These are phyloP conservation scores for Augochlorella aurata DNA, from an alignment of 2,888 invertebrate genomes.

Conservation along the genomic window DNA sequence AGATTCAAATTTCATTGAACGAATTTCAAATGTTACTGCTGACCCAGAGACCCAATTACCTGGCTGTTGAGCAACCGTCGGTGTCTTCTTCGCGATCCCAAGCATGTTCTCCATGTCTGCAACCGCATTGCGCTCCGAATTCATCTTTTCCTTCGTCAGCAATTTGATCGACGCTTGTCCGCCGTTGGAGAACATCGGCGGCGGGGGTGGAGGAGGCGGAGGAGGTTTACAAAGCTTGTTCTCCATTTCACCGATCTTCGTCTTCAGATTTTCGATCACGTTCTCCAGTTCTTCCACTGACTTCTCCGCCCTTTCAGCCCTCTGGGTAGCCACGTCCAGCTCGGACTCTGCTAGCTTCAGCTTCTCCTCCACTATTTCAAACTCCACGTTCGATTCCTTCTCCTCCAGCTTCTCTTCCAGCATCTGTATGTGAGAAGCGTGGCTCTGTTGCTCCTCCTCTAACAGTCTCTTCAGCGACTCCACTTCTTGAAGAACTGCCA, in stretches of 20 bases:
- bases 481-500: conserved; percentile 84
- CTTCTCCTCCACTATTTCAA: conserved; percentile 88
- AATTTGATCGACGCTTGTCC: conserved; percentile 77
- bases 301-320: conserved; percentile 85
- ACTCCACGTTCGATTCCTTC: conserved; percentile 86
- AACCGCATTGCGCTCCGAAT: conserved; percentile 76
- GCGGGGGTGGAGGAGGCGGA: conserved; percentile 82
- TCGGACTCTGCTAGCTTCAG: conserved; percentile 88
- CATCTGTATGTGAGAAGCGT: conserved; percentile 84
- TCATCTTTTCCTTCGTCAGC: conserved; percentile 72
- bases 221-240: conserved; percentile 71
- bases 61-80: conserved; percentile 83
- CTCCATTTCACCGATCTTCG: conserved; percentile 74
- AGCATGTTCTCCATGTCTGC: conserved; percentile 85
- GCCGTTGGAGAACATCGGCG: conserved; percentile 73
- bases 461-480: conserved; percentile 85
- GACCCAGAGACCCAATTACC: conserved; percentile 75
- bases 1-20: too few relatives aligned
- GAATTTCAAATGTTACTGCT: too few relatives aligned
- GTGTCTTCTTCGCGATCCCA: conserved; percentile 84
- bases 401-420: conserved; percentile 87
- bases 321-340: conserved; percentile 84
- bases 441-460: conserved; percentile 85
- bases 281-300: conserved; percentile 78
- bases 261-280: conserved; percentile 68